These are phyloP conservation scores for Hyperoplus lanceolatus DNA, from an alignment of 2,797 vertebrate species.

Conservation along the genomic window DNA sequence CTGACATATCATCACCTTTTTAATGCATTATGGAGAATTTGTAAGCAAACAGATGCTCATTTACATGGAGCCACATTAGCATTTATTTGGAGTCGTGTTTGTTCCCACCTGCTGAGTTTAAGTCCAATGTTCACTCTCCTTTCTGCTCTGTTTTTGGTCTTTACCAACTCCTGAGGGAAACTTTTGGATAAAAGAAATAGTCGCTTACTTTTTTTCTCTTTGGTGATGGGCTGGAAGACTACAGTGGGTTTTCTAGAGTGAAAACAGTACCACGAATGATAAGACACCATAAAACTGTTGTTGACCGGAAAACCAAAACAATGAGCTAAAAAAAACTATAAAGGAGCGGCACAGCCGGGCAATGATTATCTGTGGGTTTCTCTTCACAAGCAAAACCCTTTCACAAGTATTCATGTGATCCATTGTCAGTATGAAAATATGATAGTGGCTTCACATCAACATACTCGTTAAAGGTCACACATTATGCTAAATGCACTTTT, in stretches of 20 bases:
- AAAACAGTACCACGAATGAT: too few species aligned
- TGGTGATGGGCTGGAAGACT: background rate
- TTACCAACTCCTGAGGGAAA: conserved; percentile 1
- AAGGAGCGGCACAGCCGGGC: background rate
- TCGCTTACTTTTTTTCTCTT: conserved; percentile 2
- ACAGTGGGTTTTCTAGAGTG: background rate
- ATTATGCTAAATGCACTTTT: too few species aligned
- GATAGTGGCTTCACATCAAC: background rate
- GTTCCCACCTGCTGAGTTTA: background rate
- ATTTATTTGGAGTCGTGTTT: background rate
- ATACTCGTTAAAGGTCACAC: background rate
- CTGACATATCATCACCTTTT: background rate
- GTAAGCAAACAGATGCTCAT: background rate
- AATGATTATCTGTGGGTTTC: background rate
- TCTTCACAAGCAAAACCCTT: background rate
- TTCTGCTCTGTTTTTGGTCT: background rate
- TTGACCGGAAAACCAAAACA: background rate
- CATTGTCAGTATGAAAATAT: background rate
- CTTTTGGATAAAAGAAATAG: background rate
- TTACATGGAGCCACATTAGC: background rate
- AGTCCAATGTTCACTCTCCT: background rate
- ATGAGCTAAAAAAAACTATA: background rate
- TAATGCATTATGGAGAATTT: background rate
- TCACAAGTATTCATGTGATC: background rate
- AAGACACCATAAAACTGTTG: background rate